Conservation (phyloP, 2,113 vertebrate species). For the Oncorhynchus masou region DNA sequence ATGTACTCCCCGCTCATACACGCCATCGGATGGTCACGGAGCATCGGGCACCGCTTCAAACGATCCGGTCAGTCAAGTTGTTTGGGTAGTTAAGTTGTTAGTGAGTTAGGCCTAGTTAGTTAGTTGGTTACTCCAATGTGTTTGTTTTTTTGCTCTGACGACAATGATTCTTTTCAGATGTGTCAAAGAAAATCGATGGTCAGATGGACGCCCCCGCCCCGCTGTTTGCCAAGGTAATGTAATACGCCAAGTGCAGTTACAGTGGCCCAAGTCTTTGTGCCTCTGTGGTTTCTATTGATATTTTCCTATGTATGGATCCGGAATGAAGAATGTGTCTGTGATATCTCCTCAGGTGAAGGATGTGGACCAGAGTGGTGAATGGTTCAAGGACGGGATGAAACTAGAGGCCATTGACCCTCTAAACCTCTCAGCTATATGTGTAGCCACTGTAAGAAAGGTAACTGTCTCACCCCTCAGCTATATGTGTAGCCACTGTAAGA, state of each 20-base stretch:
- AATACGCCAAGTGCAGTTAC: slow-evolving; percentile 5
- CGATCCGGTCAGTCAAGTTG: slow-evolving; percentile 83
- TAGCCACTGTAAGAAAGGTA: slow-evolving; percentile 97
- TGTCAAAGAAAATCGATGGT: slow-evolving; percentile 92
- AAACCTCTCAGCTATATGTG: slow-evolving; percentile 98
- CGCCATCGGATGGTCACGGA: slow-evolving; percentile 94
- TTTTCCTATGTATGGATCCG: not conserved
- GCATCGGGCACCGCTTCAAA: slow-evolving; percentile 97
- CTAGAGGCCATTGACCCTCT: slow-evolving; percentile 97
- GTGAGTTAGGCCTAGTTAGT: not conserved
- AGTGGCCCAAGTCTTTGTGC: not conserved
- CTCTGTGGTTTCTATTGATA: not conserved
- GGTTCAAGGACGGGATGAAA: slow-evolving; percentile 98
- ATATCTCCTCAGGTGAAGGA: slow-evolving; percentile 83
- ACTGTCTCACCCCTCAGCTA: slow-evolving; percentile 31
- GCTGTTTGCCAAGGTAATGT: slow-evolving; percentile 91
- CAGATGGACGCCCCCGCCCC: slow-evolving; percentile 87
- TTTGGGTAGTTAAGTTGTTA: not conserved
- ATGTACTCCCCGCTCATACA: slow-evolving; percentile 98
- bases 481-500: slow-evolving; percentile 94
- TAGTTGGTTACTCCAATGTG: not conserved
- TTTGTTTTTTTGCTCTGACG: not conserved
- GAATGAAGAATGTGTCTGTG: not conserved
- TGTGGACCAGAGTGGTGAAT: slow-evolving; percentile 90
- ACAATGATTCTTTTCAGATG: slow-evolving; percentile 75